Percentiles rank a stretch among this genome's conserved stretches.
Conservation (phyloP, 2,113 vertebrate species). For the Proteles cristata region DNA sequence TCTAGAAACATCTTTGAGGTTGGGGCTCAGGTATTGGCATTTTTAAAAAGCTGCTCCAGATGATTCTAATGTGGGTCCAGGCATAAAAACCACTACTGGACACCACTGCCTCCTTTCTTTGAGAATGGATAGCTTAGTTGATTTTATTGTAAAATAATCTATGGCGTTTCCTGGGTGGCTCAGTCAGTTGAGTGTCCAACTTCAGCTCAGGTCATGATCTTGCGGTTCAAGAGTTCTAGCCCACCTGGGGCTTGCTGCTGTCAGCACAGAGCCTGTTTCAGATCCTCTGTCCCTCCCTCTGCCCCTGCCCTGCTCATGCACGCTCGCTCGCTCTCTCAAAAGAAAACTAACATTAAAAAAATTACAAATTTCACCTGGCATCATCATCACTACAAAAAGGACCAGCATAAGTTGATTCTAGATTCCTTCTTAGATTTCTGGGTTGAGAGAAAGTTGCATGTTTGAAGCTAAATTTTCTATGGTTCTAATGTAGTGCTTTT, state of each 20-base stretch:
- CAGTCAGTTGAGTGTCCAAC: no score
- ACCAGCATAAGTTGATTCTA: neutral
- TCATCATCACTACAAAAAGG: neutral
- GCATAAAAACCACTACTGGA: neutral
- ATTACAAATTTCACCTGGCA: neutral
- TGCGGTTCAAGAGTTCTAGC: no score
- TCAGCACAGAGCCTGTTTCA: no score
- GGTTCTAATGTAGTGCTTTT: neutral
- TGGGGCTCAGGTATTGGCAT: neutral
- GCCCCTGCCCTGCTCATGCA: no score
- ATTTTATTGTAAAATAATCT: slow-evolving; percentile 45
- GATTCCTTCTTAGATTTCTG: slow-evolving; percentile 30
- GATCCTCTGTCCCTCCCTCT: no score
- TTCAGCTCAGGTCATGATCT: no score
- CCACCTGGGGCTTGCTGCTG: no score
- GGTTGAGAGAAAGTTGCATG: neutral
- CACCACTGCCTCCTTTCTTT: neutral
- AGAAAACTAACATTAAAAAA: no score
- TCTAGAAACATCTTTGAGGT: neutral
- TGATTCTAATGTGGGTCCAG: neutral
- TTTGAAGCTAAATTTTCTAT: neutral
- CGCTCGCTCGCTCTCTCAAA: no score
- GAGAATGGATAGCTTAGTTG: neutral
- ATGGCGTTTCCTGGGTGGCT: neutral
- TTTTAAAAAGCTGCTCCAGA: neutral